Base-by-base conservation (phyloP, 2,113 vertebrate species). In the Pelmatolapia mariae region DNA sequence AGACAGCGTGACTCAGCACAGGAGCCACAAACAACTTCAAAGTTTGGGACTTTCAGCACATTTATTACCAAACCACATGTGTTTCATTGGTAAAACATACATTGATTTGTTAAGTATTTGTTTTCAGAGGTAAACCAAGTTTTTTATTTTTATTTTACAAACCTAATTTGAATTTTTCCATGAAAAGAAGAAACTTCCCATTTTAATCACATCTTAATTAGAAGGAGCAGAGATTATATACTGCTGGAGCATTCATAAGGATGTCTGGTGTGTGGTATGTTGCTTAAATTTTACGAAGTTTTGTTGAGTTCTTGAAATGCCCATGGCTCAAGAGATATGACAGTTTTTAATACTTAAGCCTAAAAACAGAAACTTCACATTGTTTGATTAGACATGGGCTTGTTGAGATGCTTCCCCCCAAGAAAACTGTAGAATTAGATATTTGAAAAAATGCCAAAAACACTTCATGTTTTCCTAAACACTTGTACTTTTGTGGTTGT, bases 71-170 rank as follows among this genome's bases (percentile, higher is more conserved):
- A 73, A 24, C 12, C 8, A 45, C 43, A 12, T 8, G 31, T 68
- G 33, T 24, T 56, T 81, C n/a, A 57, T 26, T 10, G 22, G 13
- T 57, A 40, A 56, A 40, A 78, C 10, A 31, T 50, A 31, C 24
- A 50, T 31, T 29, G 16, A 31, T 19, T 47, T 78, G 43, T 31
- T 31, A 50, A 31, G 18, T 19, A 78, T 52, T n/a, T 52, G 18
- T 31, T 50, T 78, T 31, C 15, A 76, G 24, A 76, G 15, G 43
- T 45, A 50, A 50, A 50, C 33, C 2, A 66, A 66, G 61, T 66
- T n/a, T 11, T 1, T 0, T 19, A 3, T n/a, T n/a, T 10, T 6
- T 6, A 3, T 53, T 13, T 26, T 7, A 5, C 1, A 56, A 24
- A 26, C 7, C 1, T 76, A n/a, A 52, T 52, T n/a, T 31, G 5